phyloP scores from a whole-genome alignment of 1,140 invertebrate species.

The Drosophila trapezifrons region DNA sequence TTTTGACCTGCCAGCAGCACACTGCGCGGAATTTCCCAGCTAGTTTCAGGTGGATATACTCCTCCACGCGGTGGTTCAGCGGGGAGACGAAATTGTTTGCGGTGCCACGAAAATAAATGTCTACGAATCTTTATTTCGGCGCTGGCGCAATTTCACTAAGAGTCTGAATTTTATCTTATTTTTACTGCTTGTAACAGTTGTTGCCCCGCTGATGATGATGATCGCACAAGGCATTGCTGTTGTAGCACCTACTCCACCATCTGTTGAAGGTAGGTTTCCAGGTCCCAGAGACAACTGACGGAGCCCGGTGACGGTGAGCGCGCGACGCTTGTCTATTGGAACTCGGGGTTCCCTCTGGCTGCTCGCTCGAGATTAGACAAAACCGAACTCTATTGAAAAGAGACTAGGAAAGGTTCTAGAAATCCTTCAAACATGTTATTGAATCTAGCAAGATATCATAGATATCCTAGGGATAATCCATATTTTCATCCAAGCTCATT shows the following conservation, averaged over 20 bases:
- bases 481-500: too few species aligned
- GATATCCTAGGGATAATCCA: too few species aligned
- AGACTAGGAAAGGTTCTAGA: neutral
- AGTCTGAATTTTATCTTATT: constrained; percentile 74
- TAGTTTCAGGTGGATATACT: neutral
- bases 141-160: constrained; percentile 68
- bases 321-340: constrained; percentile 46
- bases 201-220: constrained; percentile 45
- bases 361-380: neutral
- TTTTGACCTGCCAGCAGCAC: constrained; percentile 63
- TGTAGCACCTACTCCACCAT: constrained; percentile 70
- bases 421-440: neutral
- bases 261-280: constrained; percentile 49
- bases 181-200: constrained; percentile 77
- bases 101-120: constrained; percentile 47
- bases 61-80: neutral
- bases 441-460: neutral
- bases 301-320: constrained; percentile 35
- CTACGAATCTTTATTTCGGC: constrained; percentile 54
- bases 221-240: constrained; percentile 16
- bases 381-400: neutral
- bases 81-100: constrained; percentile 3
- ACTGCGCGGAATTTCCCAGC: constrained; percentile 42
- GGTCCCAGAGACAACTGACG: constrained; percentile 63
- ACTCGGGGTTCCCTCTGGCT: neutral